Percentiles rank a stretch among this genome's conserved stretches.
Conservation (phyloP, 2,888 invertebrate genomes). For the Drosophila histrio region DNA sequence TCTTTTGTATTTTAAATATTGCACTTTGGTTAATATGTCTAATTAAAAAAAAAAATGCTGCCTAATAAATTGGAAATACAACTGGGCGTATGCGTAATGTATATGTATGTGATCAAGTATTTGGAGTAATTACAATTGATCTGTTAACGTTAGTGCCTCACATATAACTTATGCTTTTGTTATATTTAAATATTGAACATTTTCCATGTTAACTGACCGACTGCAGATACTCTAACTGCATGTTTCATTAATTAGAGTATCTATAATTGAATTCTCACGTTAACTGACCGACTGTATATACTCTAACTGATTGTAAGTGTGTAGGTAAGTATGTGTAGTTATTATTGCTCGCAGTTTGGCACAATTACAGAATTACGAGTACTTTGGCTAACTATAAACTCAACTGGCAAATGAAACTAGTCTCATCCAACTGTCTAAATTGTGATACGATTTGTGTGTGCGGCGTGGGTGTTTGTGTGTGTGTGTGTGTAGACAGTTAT, state of each 20-base stretch:
- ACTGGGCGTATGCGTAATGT: conserved; percentile 47
- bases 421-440: conserved; percentile 4
- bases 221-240: not conserved
- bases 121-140: not conserved
- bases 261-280: not conserved
- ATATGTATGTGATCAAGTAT: not conserved
- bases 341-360: conserved; percentile 59
- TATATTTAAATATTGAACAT: not conserved
- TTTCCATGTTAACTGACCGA: not conserved
- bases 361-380: conserved; percentile 11
- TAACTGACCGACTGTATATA: conserved; percentile 5
- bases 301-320: conserved; percentile 12
- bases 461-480: conserved; percentile 20
- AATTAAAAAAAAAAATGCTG: conserved; percentile 17
- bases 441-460: conserved; percentile 33
- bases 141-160: not conserved
- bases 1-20: conserved; percentile 25
- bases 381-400: conserved; percentile 28
- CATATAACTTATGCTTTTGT: not conserved
- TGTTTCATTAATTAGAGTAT: not conserved
- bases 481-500: conserved; percentile 55
- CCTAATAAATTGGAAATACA: conserved; percentile 7
- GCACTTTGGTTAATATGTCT: conserved; percentile 46
- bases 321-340: conserved; percentile 38
- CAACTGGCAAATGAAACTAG: conserved; percentile 29